Percentiles rank a stretch among this genome's conserved stretches.
phyloP scores from a whole-genome alignment of 2,113 vertebrate species.

The Lichenostomus cassidix region DNA sequence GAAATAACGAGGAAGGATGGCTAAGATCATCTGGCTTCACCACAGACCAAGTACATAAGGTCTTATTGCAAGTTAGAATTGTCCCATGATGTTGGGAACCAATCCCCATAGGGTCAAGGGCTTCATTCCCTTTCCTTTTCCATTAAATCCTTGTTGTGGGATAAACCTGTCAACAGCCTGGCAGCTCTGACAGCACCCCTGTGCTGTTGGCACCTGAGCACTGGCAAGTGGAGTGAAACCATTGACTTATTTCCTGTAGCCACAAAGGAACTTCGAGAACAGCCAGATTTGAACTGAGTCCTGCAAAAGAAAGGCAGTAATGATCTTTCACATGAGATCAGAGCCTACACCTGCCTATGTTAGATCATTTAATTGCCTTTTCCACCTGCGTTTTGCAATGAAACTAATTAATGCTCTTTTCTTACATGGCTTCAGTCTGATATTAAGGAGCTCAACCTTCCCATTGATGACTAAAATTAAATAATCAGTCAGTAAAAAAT shows the following conservation, averaged over 20 bases:
- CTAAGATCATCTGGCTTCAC: neutral
- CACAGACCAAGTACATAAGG: neutral
- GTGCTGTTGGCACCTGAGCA: neutral
- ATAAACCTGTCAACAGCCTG: neutral
- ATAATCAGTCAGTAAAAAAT: constrained; percentile 68
- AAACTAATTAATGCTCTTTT: constrained; percentile 61
- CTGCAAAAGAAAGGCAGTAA: neutral
- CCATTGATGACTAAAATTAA: constrained; percentile 60
- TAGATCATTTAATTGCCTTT: constrained; percentile 53
- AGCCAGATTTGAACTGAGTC: neutral
- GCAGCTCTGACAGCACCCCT: neutral
- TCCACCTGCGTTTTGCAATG: constrained; percentile 4
- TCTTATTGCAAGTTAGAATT: neutral
- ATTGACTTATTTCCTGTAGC: neutral
- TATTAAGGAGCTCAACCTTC: constrained; percentile 62
- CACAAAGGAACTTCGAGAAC: neutral
- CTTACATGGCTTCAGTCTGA: constrained; percentile 56
- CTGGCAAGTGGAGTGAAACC: neutral
- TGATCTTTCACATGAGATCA: constrained; percentile 30
- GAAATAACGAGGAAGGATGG: neutral
- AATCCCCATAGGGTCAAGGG: neutral
- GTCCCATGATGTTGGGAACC: accelerated
- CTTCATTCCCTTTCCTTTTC: neutral
- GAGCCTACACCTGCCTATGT: neutral
- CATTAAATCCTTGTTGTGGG: neutral